Conservation (phyloP, 2,113 vertebrate genomes). For the Anseranas semipalmata region DNA sequence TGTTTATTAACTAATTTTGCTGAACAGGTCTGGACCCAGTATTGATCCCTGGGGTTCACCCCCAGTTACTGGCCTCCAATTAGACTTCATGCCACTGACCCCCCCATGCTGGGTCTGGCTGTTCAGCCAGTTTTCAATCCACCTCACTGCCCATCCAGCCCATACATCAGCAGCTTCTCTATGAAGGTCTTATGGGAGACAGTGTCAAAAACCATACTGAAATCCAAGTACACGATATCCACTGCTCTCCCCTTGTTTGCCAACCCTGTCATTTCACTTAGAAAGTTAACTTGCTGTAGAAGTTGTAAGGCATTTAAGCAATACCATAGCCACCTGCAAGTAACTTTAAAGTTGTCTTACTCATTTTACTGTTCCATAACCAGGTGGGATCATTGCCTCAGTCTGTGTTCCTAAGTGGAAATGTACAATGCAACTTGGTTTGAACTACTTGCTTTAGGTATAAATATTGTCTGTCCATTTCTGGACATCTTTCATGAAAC, state of each 20-base stretch:
- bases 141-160: not conserved
- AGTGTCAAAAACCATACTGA: not conserved
- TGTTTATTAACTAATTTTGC: too few relatives aligned
- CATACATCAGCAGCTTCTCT: not conserved
- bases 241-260: not conserved
- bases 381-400: not conserved
- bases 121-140: not conserved
- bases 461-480: not conserved
- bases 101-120: rapidly evolving
- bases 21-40: not conserved
- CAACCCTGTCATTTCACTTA: not conserved
- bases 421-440: not conserved
- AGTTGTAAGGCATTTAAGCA: not conserved
- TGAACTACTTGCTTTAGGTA: not conserved
- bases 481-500: not conserved
- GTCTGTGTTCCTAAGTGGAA: not conserved
- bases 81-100: not conserved
- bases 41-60: too few relatives aligned
- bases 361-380: not conserved
- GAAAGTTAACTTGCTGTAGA: not conserved
- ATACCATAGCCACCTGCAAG: not conserved
- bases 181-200: not conserved
- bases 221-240: not conserved
- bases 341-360: not conserved
- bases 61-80: not conserved